Base-by-base conservation (phyloP, 1,140 invertebrate species). In the Rhopalosiphum maidis region DNA sequence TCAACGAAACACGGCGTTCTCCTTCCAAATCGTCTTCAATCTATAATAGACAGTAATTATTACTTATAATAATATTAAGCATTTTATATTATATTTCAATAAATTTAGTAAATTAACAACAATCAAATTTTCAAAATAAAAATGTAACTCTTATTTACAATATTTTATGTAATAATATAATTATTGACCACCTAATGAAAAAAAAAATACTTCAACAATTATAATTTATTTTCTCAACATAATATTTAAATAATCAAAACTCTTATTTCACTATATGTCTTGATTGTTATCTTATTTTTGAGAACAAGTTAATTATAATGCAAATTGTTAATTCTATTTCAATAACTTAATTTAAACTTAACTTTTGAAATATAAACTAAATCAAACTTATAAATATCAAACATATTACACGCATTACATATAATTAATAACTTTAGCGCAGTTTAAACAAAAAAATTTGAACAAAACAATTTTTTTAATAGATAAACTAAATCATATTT, bases 1-100 rank as follows among this genome's bases (percentile, higher is more conserved):
- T 97, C 46, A 97, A 94, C 60, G 95, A 96, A 68, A 97, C 96
- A 90, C 95, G 95, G 77, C 96, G 95, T 94, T 96, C 96, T 23
- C 96, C 96, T 94, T 96, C 96, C 23, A 95, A 94, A 37, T 95
- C 95, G 51, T 96, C 96, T 93, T 96, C 96, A 85, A 96, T 96
- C 95, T 95, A 94, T n/a, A n/a, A 35, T 77, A 77, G n/a, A 77
- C 3, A 46, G 46, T 51, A 15, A 4, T 77, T 15, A 35, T 77
- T 77, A 25, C 30, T 60, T n/a, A 68, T 30, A 68, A 68, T n/a
- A 30, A 68, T 30, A 60, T 15, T 30, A 30, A 68, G 1, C 9
- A 30, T 15, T 8, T 25, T 55, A n/a, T 77, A 77, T n/a, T 18
- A n/a, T n/a, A n/a, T 77, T 77, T 77, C 15, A 77, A 77, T 7